Percentiles rank a stretch among this genome's conserved stretches.
phyloP scores from a whole-genome alignment of 2,797 vertebrate genomes.

The Lates japonicus region DNA sequence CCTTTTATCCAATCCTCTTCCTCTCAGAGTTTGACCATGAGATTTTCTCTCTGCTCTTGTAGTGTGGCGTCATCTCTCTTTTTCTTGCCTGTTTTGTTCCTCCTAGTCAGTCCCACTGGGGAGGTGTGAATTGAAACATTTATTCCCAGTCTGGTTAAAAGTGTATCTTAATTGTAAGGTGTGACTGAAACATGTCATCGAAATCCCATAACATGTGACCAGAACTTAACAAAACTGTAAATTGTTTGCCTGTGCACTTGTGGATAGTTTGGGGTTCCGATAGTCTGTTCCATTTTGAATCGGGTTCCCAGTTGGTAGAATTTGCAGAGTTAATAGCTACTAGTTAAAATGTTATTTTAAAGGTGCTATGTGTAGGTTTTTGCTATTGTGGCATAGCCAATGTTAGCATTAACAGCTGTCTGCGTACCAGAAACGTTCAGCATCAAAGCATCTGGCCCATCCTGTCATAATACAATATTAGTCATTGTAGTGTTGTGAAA shows the following conservation, averaged over 20 bases:
- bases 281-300: not conserved
- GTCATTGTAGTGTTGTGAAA: not conserved
- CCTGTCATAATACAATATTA: too few relatives aligned
- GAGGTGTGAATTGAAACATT: not conserved
- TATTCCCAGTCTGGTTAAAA: not conserved
- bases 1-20: constrained; percentile 30
- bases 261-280: not conserved
- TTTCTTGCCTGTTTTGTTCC: not conserved
- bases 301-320: not conserved
- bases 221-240: not conserved
- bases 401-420: too few relatives aligned
- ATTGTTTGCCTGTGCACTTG: not conserved
- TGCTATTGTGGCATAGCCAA: too few relatives aligned
- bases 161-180: not conserved
- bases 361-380: too few relatives aligned
- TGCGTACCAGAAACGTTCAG: too few relatives aligned
- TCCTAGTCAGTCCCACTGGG: not conserved
- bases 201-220: not conserved
- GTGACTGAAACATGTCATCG: not conserved
- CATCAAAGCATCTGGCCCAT: too few relatives aligned
- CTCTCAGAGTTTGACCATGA: constrained; percentile 14
- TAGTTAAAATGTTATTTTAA: too few relatives aligned
- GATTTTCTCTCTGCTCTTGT: not conserved
- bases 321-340: too few relatives aligned
- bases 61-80: not conserved